These are phyloP conservation scores for Delphinapterus leucas DNA, from an alignment of 2,113 vertebrate genomes.

Conservation along the genomic window DNA sequence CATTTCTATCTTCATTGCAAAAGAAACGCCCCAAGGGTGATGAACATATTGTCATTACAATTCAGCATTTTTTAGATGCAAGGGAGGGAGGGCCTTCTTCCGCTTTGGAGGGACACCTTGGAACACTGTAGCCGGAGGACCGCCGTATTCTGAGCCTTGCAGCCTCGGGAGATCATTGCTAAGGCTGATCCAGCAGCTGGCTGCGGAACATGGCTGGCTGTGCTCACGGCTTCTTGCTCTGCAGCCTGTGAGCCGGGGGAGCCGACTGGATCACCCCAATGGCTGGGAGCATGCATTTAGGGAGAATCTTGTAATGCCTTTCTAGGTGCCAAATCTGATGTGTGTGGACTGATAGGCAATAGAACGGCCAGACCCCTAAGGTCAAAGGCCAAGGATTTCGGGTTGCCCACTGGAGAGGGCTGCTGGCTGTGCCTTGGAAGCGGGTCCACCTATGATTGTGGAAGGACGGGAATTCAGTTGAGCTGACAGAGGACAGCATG, in stretches of 20 bases:
- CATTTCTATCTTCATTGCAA: not conserved
- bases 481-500: not conserved
- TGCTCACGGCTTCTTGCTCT: not conserved
- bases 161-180: not conserved
- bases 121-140: not conserved
- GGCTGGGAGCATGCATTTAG: not conserved
- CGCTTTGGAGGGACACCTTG: not conserved
- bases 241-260: not conserved
- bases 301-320: not conserved
- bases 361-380: not conserved
- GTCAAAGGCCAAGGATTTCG: not conserved
- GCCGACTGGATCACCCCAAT: not conserved
- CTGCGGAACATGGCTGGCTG: no score
- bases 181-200: no score
- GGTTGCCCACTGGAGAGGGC: no score
- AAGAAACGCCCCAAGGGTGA: not conserved
- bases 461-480: fast-evolving
- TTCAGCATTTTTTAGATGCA: not conserved
- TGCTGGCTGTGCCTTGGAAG: no score
- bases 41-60: not conserved
- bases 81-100: not conserved
- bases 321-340: not conserved
- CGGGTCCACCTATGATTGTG: no score
- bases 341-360: not conserved
- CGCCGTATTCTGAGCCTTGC: no score